Evolutionary conservation across 2,888 invertebrate species (phyloP).

Genomic region (Lottia scabra): DNA sequence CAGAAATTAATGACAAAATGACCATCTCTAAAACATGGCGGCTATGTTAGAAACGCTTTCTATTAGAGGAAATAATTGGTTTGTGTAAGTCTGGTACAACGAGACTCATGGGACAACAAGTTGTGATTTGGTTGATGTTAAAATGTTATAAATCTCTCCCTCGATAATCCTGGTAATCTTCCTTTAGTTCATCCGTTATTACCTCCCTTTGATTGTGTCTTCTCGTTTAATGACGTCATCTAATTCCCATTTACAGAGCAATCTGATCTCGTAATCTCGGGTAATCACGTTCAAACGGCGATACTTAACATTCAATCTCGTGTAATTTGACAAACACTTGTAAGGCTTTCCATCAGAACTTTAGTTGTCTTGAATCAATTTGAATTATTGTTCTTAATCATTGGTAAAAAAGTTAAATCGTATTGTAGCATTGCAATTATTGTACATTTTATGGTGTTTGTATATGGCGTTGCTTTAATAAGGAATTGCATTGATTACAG

Average conservation of each 20-base stretch:
- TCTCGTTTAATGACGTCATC: not conserved
- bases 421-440: no score
- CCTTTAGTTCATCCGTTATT: not conserved
- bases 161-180: not conserved
- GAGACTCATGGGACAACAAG: not conserved
- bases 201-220: not conserved
- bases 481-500: no score
- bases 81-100: not conserved
- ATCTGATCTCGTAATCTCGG: not conserved
- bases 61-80: not conserved
- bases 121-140: not conserved
- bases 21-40: not conserved
- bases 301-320: not conserved
- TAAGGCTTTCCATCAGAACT: no score
- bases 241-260: not conserved
- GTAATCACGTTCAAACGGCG: not conserved
- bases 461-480: no score
- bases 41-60: not conserved
- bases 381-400: no score
- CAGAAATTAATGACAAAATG: not conserved
- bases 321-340: no score
- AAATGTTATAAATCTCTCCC: conserved; percentile 4
- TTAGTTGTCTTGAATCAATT: no score
- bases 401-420: no score
- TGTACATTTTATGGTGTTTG: no score